phyloP scores from a whole-genome alignment of 2,113 vertebrate genomes.

The Syngnathus floridae region DNA sequence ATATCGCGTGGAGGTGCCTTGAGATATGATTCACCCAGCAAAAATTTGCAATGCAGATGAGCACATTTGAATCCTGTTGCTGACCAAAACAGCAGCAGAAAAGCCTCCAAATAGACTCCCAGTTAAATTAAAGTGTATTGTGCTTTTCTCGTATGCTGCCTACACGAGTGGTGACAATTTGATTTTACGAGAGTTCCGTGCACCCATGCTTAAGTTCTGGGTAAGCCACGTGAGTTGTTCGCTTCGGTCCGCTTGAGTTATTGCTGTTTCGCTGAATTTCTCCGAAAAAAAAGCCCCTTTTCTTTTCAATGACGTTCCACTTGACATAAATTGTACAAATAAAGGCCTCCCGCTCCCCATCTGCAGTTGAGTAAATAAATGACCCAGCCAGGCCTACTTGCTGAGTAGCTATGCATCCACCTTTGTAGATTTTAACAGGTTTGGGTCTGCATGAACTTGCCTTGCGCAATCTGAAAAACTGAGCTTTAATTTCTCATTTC shows the following conservation, averaged over 20 bases:
- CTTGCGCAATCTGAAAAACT: constrained; percentile 16
- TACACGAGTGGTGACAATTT: too few relatives aligned
- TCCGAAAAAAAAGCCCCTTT: background rate
- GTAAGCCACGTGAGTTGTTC: background rate
- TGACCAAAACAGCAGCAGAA: too few relatives aligned
- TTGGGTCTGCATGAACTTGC: constrained; percentile 2
- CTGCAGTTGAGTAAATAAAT: constrained; percentile 1
- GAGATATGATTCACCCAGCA: background rate
- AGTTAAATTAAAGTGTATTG: background rate
- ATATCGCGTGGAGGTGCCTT: background rate
- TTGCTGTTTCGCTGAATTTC: background rate
- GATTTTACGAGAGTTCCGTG: background rate
- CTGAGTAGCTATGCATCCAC: background rate
- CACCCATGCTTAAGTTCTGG: background rate
- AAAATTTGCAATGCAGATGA: constrained; percentile 4
- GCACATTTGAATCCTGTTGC: background rate
- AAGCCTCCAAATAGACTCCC: background rate
- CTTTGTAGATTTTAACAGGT: background rate
- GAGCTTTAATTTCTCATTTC: too few relatives aligned
- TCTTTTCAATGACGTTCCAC: background rate
- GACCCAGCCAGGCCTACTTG: background rate
- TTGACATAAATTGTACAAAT: background rate
- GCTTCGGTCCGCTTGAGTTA: background rate
- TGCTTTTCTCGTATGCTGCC: background rate
- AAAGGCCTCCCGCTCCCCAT: background rate